phyloP scores from a whole-genome alignment of 2,888 invertebrate species.

The Dendrolimus houi region DNA sequence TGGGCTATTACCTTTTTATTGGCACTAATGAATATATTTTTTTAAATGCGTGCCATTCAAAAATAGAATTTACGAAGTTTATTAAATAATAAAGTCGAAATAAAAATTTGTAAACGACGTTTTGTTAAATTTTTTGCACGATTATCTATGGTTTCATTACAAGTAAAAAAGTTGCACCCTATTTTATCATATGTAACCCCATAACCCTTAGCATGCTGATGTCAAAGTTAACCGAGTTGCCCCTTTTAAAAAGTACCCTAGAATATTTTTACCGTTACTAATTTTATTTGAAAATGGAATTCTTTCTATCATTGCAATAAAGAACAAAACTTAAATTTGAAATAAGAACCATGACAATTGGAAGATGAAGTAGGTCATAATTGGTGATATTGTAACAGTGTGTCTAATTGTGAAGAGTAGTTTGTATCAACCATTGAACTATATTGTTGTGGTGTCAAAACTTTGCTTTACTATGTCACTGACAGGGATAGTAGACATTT shows the following conservation, averaged over 20 bases:
- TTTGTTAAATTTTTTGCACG: slow-evolving; percentile 31
- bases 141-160: background rate
- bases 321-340: background rate
- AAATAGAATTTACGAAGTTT: slow-evolving; percentile 32
- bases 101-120: slow-evolving; percentile 67
- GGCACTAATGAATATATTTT: slow-evolving; percentile 60
- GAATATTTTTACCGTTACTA: slow-evolving; percentile 3
- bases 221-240: background rate
- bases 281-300: slow-evolving; percentile 7
- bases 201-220: background rate
- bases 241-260: background rate
- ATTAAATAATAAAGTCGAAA: slow-evolving; percentile 66
- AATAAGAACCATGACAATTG: slow-evolving; percentile 14
- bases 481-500: too few relatives aligned
- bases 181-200: slow-evolving; percentile 28
- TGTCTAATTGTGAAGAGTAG: too few relatives aligned
- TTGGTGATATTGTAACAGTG: slow-evolving; percentile 31
- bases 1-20: slow-evolving; percentile 67
- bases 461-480: too few relatives aligned
- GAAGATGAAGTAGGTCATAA: slow-evolving; percentile 41
- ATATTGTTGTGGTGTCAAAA: too few relatives aligned
- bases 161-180: slow-evolving; percentile 38
- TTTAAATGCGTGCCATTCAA: slow-evolving; percentile 34
- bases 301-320: slow-evolving; percentile 14
- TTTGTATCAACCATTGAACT: too few relatives aligned